Conservation (phyloP, 2,888 invertebrate genomes). For the Hirtodrosophila cameraria region DNA sequence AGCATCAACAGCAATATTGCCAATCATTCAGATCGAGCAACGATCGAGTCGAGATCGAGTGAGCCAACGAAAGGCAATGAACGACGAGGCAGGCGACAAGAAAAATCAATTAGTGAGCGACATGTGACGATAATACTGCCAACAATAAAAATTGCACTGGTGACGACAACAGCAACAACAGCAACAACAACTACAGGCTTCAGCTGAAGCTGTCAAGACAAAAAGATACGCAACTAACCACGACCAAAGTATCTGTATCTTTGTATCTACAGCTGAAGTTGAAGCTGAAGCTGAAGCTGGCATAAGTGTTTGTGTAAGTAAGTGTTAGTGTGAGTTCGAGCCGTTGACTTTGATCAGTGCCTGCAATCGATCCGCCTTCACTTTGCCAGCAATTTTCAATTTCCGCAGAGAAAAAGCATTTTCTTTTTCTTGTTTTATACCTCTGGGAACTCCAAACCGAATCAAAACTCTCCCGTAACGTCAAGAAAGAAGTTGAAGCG, state of each 20-base stretch:
- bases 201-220: conserved; percentile 27
- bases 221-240: conserved; percentile 17
- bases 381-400: conserved; percentile 59
- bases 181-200: conserved; percentile 12
- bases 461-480: conserved; percentile 46
- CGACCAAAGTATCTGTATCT: conserved; percentile 38
- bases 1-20: conserved; percentile 19
- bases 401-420: conserved; percentile 41
- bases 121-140: conserved; percentile 84
- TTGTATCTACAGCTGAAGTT: conserved; percentile 36
- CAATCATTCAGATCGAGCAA: conserved; percentile 72
- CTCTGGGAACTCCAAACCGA: conserved; percentile 40
- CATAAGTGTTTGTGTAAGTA: too few species aligned
- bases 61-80: conserved; percentile 4
- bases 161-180: conserved; percentile 22
- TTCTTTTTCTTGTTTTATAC: conserved; percentile 7
- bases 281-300: too few species aligned
- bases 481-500: conserved; percentile 32
- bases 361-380: conserved; percentile 71
- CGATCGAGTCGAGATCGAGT: conserved; percentile 49
- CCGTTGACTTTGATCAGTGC: conserved; percentile 59
- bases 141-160: conserved; percentile 75
- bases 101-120: conserved; percentile 85
- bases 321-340: conserved; percentile 30
- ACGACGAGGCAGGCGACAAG: conserved; percentile 83